A percentile compares a stretch with the other conserved stretches of the same genome.
phyloP scores from a whole-genome alignment of 2,888 invertebrate genomes.

The Drosophila suboccidentalis region DNA sequence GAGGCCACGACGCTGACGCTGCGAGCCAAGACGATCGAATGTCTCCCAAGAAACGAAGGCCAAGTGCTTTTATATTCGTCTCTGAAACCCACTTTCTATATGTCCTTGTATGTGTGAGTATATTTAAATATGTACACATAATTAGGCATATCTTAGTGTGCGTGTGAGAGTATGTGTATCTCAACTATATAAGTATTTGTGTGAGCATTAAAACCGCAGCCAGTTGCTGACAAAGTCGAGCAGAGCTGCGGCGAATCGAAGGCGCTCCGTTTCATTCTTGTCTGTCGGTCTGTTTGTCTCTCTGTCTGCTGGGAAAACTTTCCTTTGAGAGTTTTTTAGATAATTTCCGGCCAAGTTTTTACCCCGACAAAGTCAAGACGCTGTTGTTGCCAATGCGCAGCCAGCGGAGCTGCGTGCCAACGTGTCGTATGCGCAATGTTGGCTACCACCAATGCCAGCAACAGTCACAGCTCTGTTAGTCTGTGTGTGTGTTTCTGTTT shows the following conservation, averaged over 20 bases:
- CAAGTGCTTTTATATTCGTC: conserved; percentile 83
- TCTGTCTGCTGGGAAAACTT: conserved; percentile 31
- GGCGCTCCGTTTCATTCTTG: conserved; percentile 34
- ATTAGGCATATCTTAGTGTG: conserved; percentile 34
- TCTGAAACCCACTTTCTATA: conserved; percentile 48
- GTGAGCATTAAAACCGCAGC: conserved; percentile 27
- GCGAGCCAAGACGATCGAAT: conserved; percentile 80
- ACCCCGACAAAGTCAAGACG: conserved; percentile 65
- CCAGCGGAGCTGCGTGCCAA: conserved; percentile 56
- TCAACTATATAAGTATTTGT: conserved; percentile 66
- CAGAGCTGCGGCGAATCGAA: conserved; percentile 75
- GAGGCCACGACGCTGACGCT: conserved; percentile 60
- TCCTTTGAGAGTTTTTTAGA: conserved; percentile 49
- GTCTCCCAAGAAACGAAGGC: conserved; percentile 84
- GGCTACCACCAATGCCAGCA: conserved; percentile 72
- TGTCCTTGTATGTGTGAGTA: conserved; percentile 35
- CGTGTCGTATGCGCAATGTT: conserved; percentile 75
- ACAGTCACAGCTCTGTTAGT: conserved; percentile 55
- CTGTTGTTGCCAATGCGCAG: conserved; percentile 70
- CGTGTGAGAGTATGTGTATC: conserved; percentile 10
- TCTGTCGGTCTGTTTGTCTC: conserved; percentile 13
- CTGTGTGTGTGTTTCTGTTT: conserved; percentile 23
- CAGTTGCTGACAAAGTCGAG: conserved; percentile 72
- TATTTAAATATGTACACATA: conserved; percentile 39
- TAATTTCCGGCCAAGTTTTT: conserved; percentile 76